phyloP scores from a whole-genome alignment of 2,113 vertebrate species.

The Percina caprodes region DNA sequence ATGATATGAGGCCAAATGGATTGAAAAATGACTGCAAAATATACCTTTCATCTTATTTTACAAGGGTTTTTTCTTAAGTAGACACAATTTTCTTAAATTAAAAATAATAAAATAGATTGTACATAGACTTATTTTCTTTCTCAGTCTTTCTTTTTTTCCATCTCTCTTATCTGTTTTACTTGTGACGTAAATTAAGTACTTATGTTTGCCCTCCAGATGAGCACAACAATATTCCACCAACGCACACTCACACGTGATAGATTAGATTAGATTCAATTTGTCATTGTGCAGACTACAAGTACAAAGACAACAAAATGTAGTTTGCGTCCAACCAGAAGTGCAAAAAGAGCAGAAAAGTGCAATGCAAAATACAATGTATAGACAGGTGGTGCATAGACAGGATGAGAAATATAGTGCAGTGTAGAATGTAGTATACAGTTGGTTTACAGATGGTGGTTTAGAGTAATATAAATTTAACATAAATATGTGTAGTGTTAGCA shows the following conservation, averaged over 20 bases:
- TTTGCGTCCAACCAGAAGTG: no score
- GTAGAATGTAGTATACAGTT: no score
- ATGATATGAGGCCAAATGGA: neutral
- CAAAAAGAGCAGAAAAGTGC: no score
- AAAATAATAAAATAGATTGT: neutral
- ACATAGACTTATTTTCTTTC: neutral
- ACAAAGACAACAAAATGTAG: no score
- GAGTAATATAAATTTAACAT: no score
- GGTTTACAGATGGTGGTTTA: no score
- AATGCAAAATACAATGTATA: no score
- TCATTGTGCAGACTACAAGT: no score
- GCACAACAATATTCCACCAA: neutral
- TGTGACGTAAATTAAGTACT: conserved; percentile 4
- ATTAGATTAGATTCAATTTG: no score
- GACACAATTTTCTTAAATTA: neutral
- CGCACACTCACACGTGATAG: neutral
- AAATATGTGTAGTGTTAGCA: no score
- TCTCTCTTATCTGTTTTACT: neutral
- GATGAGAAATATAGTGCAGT: no score
- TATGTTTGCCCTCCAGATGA: neutral
- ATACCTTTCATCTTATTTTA: neutral
- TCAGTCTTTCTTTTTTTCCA: neutral
- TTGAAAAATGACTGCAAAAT: neutral
- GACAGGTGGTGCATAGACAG: no score
- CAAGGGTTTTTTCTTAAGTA: neutral